Base-by-base conservation (phyloP, 2,888 invertebrate species). In the Apoda limacodes region DNA sequence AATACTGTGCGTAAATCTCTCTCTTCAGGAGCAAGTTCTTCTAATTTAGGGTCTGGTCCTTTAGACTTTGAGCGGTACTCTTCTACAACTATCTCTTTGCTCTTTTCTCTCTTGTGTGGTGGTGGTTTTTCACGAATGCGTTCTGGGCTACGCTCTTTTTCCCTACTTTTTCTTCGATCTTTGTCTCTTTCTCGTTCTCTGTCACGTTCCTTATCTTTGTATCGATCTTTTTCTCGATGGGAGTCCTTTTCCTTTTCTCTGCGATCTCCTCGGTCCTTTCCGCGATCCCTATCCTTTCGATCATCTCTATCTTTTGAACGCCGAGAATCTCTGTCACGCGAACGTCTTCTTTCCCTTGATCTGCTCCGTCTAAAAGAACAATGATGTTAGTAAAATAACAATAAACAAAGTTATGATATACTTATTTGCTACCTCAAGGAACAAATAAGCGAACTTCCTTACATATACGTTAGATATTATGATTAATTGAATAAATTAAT, bases 1-100 rank as follows among this genome's bases (percentile, higher is more conserved):
- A 99, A 98, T 4, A 99, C 95, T 24, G 99, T 99, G 20, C 99
- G 86, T n/a, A 96, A 91, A 84, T 99, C 99, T 39, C 98, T 84
- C 71, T 99, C 99, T 70, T 99, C 99, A 1, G 98, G 94, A 25
- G 96, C 93, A 33, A 98, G 69, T 50, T 93, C 93, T 23, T 88
- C 87, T 17, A 87, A 83, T 43, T 84, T 83, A 22, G 80, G 75
- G 37, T 85, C 83, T 27, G 82, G 56, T 9, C 83, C 83, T 53
- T 83, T 81, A 4, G 78, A 75, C 45, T 72, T 72, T 4, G 76
- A 69, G 19, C 76, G 55, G 33, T 70, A 64, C 44, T 78, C 76
- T 42, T 65, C 60, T 2, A 53, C 45, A 25, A 72, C 72, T 42
- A 56, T 56, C 39, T 75, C 74, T 19, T 46, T 43, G 30, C 56